Evolutionary conservation across 2,113 vertebrate species (phyloP), one percentile per base, ranked within the genome.

Genomic region (Syngnathoides biaculeatus): DNA sequence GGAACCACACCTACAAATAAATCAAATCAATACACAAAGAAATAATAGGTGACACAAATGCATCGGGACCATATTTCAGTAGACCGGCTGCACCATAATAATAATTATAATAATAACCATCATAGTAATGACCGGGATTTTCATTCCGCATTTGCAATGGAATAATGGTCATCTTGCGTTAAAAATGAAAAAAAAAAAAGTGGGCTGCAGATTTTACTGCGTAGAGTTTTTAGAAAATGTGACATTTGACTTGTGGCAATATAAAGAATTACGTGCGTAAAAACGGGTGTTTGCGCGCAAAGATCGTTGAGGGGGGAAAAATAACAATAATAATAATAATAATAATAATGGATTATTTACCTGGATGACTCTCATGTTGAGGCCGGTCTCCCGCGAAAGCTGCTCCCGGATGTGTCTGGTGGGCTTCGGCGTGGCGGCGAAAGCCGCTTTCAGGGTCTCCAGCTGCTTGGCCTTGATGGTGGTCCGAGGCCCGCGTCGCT

Each of bases 401-500:
- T 99, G 96, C 84, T 99, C 97, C 2, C 97, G 87, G 90, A 98
- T 98, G 88, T 99, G 97, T 57, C 97, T 87, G 4, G 96, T 99
- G 79, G 97, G 97, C 68, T 98, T 99, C 20, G 97, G 96, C 4
- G 96, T 98, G 64, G 97, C 96, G 0, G 96, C 93, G 56, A 99
- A 99, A 24, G 97, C 97, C 1, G 96, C 96, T 80, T 98, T 98
- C 72, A 99, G 93, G 3, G 94, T 97, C 89, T 98, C 97, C 85
- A 99, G 93, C 87, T 99, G 97, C 78, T 99, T 99, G 88, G 97
- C 97, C 90, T 99, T 98, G 80, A 99, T 99, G 66, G 97, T 98
- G 81, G 97, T 98, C 62, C 97, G 93, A 7, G 97, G 97, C 2
- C 97, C 97, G 62, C 97, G 92, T 39, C 97, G 90, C 64, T 99